Conservation (phyloP, 2,113 vertebrate species). For the Albula glossodonta region DNA sequence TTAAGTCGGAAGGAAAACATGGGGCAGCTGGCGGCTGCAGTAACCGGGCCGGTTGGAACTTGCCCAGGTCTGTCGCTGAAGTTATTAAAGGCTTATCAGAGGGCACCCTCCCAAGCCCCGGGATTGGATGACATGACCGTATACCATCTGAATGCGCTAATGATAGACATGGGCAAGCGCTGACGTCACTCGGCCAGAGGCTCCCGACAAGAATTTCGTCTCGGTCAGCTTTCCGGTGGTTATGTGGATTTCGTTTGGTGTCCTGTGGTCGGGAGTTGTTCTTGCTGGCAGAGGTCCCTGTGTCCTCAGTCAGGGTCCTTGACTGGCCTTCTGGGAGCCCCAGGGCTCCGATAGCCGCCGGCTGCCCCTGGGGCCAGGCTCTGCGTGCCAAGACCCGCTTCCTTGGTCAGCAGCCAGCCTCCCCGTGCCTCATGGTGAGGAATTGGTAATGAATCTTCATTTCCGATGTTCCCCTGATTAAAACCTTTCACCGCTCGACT, state of each 20-base stretch:
- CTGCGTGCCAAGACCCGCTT: conserved; percentile 38
- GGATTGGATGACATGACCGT: conserved; percentile 6
- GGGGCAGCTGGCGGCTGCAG: conserved; percentile 4
- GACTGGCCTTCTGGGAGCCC: conserved; percentile 39
- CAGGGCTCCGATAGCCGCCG: conserved; percentile 47
- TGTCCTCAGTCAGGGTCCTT: conserved; percentile 33
- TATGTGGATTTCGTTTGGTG: conserved; percentile 20
- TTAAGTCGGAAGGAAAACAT: not conserved
- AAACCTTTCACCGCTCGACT: conserved; percentile 23
- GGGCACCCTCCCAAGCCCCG: not conserved
- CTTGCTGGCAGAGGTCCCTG: conserved; percentile 2
- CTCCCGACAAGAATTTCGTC: conserved; percentile 10
- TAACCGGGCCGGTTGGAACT: not conserved
- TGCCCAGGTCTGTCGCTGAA: not conserved
- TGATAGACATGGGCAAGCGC: not conserved
- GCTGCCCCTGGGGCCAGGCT: conserved; percentile 46
- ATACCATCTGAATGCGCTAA: not conserved
- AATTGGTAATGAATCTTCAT: conserved; percentile 36
- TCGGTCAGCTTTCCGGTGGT: conserved; percentile 22
- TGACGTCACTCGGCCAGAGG: not conserved
- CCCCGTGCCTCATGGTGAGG: conserved; percentile 12
- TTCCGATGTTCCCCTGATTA: conserved; percentile 30
- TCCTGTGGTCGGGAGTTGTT: conserved; percentile 19
- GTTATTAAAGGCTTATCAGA: conserved; percentile 10
- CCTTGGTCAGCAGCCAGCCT: conserved; percentile 53